These are phyloP conservation scores for Spizella passerina DNA, from an alignment of 2,797 vertebrate genomes.

Conservation along the genomic window DNA sequence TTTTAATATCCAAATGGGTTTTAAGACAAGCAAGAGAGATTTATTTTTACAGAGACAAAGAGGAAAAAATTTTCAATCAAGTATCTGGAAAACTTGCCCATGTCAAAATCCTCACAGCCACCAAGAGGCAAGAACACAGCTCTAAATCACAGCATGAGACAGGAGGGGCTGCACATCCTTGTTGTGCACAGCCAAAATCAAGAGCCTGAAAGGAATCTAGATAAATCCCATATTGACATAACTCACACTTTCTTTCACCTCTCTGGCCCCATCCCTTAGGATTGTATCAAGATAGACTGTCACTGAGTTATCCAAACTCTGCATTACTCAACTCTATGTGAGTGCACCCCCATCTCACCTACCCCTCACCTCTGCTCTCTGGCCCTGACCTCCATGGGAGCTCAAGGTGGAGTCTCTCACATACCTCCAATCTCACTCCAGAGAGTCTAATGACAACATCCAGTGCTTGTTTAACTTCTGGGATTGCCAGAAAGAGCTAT, in stretches of 20 bases:
- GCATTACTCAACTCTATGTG: background rate
- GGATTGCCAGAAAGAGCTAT: constrained; percentile 5
- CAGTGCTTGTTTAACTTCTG: constrained; percentile 58
- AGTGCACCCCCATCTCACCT: background rate
- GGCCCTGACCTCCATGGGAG: background rate
- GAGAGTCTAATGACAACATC: constrained; percentile 15
- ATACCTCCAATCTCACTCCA: background rate
- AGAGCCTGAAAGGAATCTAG: background rate
- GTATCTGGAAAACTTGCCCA: background rate
- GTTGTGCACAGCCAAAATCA: background rate
- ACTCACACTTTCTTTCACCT: constrained; percentile 6
- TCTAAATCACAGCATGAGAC: constrained; percentile 7
- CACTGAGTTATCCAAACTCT: background rate
- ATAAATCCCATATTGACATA: background rate
- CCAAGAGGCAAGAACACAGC: background rate
- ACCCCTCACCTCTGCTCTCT: background rate
- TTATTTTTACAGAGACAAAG: background rate
- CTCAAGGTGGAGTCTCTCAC: constrained; percentile 11
- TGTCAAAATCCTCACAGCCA: background rate
- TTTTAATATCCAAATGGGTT: background rate
- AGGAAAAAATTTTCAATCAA: background rate
- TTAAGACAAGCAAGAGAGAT: background rate
- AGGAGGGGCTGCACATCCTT: background rate
- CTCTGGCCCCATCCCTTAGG: background rate
- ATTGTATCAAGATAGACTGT: background rate